Conservation (phyloP, 2,888 invertebrate genomes). For the Choreutis nemorana region DNA sequence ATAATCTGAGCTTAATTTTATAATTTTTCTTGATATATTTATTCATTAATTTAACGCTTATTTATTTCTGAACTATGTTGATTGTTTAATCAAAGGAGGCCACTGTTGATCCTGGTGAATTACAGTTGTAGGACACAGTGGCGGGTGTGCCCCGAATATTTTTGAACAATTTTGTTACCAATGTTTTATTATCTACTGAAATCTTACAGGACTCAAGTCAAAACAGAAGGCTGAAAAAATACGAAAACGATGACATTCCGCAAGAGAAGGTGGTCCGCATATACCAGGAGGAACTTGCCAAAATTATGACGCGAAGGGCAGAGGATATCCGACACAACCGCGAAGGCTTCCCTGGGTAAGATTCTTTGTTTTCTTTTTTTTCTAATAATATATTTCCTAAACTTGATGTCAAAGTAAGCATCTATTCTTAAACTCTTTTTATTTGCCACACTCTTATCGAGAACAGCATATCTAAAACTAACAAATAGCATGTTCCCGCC, state of each 20-base stretch:
- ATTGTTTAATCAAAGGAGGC: no score
- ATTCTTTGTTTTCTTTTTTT: constrained; percentile 12
- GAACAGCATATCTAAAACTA: constrained; percentile 67
- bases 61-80: no score
- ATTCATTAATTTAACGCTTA: no score
- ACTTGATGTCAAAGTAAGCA: constrained; percentile 3
- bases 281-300: constrained; percentile 94
- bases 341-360: constrained; percentile 83
- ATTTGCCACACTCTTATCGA: constrained; percentile 35
- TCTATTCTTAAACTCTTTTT: constrained; percentile 4
- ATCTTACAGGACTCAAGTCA: constrained; percentile 68
- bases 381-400: constrained; percentile 1
- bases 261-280: constrained; percentile 95
- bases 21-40: no score
- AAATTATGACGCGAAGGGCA: constrained; percentile 83
- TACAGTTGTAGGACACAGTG: no score
- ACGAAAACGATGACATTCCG: constrained; percentile 93
- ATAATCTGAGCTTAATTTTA: no score
- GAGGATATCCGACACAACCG: constrained; percentile 79
- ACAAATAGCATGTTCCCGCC: constrained; percentile 82
- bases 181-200: constrained; percentile 1
- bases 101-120: no score
- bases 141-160: no score
- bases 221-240: constrained; percentile 81
- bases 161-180: no score